A percentile compares a stretch with the other conserved stretches of the same genome.
Evolutionary conservation across 2,797 vertebrate genomes (phyloP).

Genomic region (Rhinogobio ventralis): DNA sequence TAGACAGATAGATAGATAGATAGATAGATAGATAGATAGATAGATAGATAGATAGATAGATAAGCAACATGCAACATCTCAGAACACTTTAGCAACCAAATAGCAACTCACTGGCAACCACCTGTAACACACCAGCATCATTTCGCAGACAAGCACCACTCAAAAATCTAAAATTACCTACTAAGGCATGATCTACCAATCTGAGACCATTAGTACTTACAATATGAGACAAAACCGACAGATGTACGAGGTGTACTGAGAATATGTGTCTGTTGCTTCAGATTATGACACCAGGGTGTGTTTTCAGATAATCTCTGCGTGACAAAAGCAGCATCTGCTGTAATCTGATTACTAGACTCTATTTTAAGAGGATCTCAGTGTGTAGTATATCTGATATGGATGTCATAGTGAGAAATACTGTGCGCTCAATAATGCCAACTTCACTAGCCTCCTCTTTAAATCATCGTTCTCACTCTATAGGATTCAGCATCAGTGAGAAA

Average conservation of each 20-base stretch:
- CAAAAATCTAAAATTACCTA: not conserved
- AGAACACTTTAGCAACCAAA: not conserved
- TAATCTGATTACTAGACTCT: conserved; percentile 71
- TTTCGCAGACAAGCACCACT: no score
- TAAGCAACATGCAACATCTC: no score
- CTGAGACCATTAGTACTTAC: not conserved
- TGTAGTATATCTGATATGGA: conserved; percentile 49
- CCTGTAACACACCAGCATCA: not conserved
- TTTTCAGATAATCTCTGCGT: conserved; percentile 3
- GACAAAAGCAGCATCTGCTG: conserved; percentile 66
- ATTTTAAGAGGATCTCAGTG: conserved; percentile 64
- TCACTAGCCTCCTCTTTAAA: conserved; percentile 1
- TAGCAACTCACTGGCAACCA: not conserved
- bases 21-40: no score
- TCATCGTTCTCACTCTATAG: not conserved
- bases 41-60: no score
- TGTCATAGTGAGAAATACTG: conserved; percentile 50
- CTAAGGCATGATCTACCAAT: not conserved
- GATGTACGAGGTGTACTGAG: not conserved
- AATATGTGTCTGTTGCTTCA: not conserved
- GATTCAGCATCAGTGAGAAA: not conserved
- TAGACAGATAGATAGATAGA: no score
- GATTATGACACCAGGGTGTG: not conserved
- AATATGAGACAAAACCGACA: not conserved
- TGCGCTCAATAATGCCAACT: conserved; percentile 2